Base-by-base conservation (phyloP, 2,888 invertebrate species). In the Scrobipalpa costella region DNA sequence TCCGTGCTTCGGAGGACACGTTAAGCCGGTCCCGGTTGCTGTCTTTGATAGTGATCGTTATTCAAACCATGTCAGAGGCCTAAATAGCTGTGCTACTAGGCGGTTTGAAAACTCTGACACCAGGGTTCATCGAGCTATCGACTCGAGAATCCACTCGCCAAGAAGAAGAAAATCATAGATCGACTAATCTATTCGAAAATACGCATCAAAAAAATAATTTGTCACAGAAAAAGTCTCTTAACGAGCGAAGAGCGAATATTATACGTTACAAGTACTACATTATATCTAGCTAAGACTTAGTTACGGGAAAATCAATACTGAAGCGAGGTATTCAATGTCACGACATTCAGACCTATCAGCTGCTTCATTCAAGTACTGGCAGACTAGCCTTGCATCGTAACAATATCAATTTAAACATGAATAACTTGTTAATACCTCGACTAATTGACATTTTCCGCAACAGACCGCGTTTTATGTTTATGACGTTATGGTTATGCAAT, bases 241-340 rank as follows among this genome's bases (percentile, higher is more conserved):
- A 40, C 40, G 40, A 11, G 3, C 13, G 40, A 40, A 40, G 13
- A 40, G 34, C 34, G n/a, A n/a, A n/a, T n/a, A n/a, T n/a, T n/a
- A 34, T 34, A 7, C n/a, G 13, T 40, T 38, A 1, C 1, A 9
- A 38, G 7, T 7, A 34, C 7, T 13, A 3, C 11, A 13, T 11
- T 40, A 40, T 40, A 9, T 34, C 34, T 57, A 34, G 27, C 17
- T 34, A 34, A 9, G 11, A 57, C 57, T 17, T 57, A 33, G 17
- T 58, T 58, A 55, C 13, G 13, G 11, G 47, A 52, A 61, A 85
- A 85, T 84, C 83, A 72, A 86, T 85, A 84, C 75, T 66, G 36
- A 70, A 72, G 73, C 17, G 75, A 72, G 69, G 69, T 69, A 68
- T 73, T 79, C 78, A 81, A 80, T 80, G 80, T 72, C 81, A 75